Base-by-base conservation (phyloP, 2,113 vertebrate genomes). In the Tyrannus savana region DNA sequence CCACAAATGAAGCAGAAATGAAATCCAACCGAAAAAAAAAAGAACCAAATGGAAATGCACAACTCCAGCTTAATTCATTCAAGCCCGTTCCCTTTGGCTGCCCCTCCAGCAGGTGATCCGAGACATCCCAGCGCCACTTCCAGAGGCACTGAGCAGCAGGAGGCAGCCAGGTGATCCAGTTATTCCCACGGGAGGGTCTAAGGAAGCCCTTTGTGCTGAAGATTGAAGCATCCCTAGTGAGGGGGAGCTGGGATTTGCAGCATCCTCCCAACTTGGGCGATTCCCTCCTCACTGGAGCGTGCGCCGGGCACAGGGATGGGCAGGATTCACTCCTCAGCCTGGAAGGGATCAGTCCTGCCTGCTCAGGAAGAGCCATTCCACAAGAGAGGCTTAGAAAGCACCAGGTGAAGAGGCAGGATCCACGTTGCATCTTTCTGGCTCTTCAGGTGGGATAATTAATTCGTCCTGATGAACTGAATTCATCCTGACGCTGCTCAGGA, bases 351-450 rank as follows among this genome's bases (percentile, higher is more conserved):
- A 4, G 58, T 39, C 50, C 68, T 66, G 83, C 33, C 9, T 1
- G 41, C 66, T 75, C 41, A 10, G 63, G 46, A 71, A 2, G 3
- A 3, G 60, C 53, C 24, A 0, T 10, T 25, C 69, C n/a, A 31
- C 35, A 7, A 7, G 44, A 23, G 74, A 31, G 1, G 58, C 68
- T 75, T 4, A 25, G 33, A 37, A 52, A 68, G 74, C 83, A 33
- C 7, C 33, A 15, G 42, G 44, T 5, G 55, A 74, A 60, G 74
- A 47, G 37, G 53, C 73, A 44, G 41, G 35, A 12, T 7, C 1
- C 8, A 2, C 3, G 0, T 2, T 2, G 31, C 3, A 0, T 4
- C 39, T 7, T 66, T 17, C 27, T 63, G 71, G 19, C 74, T 77
- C 55, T 49, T 60, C 52, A 7, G 39, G 39, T 7, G 35, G 41